A percentile compares a stretch with the other conserved stretches of the same genome.
phyloP scores from a whole-genome alignment of 2,888 invertebrate genomes.

The Luperina nickerlii region DNA sequence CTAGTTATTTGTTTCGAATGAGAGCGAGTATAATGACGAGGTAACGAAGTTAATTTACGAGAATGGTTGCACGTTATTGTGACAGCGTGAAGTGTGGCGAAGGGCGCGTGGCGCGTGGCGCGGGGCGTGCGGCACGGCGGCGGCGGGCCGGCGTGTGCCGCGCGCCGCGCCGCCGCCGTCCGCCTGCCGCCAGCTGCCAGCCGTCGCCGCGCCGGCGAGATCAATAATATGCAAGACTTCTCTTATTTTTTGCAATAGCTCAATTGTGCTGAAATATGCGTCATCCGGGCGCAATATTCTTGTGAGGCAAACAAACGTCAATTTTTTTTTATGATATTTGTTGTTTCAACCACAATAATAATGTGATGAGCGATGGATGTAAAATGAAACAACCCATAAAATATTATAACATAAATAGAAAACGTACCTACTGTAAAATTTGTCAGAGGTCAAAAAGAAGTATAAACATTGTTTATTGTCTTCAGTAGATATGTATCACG shows the following conservation, averaged over 20 bases:
- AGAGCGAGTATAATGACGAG: slow-evolving; percentile 77
- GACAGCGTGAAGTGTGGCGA: slow-evolving; percentile 70
- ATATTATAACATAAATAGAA: not conserved
- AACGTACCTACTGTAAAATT: not conserved
- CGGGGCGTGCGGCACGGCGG: slow-evolving; percentile 69
- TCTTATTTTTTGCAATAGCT: slow-evolving; percentile 61
- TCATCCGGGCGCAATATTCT: slow-evolving; percentile 23
- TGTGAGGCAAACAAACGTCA: not conserved
- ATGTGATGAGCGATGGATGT: not conserved
- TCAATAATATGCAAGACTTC: slow-evolving; percentile 66
- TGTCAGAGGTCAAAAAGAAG: not conserved
- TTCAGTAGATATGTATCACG: not conserved
- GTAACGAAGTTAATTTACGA: slow-evolving; percentile 86
- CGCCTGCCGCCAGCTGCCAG: slow-evolving; percentile 47
- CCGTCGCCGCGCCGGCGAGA: slow-evolving; percentile 61
- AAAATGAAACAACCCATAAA: not conserved
- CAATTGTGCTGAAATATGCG: slow-evolving; percentile 14
- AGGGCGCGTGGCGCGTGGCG: slow-evolving; percentile 64
- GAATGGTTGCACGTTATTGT: slow-evolving; percentile 79
- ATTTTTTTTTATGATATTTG: slow-evolving; percentile 10
- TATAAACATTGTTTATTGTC: not conserved
- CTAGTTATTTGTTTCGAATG: slow-evolving; percentile 78
- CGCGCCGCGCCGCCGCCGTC: slow-evolving; percentile 63
- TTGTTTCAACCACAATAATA: slow-evolving; percentile 1
- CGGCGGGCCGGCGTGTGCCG: slow-evolving; percentile 62